Percentiles rank a stretch among this genome's conserved stretches.
phyloP scores from a whole-genome alignment of 2,797 vertebrate species.

The Cuculus canorus region DNA sequence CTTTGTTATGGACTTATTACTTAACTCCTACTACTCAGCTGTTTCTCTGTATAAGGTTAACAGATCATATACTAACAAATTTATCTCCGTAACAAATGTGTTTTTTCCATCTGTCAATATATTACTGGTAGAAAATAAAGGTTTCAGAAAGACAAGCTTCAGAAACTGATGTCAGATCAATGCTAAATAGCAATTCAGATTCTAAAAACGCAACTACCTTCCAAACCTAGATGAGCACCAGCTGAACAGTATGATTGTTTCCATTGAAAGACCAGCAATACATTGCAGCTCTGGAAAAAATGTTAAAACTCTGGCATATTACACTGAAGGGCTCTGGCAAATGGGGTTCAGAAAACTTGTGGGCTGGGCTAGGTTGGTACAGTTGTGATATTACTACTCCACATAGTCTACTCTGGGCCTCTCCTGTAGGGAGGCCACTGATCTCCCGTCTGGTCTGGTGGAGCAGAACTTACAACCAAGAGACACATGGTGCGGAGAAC shows the following conservation, averaged over 20 bases:
- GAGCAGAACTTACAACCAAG: not conserved
- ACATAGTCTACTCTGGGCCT: not conserved
- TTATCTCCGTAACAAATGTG: not conserved
- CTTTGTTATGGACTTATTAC: not conserved
- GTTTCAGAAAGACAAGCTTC: not conserved
- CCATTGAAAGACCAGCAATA: not conserved
- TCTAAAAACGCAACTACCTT: not conserved
- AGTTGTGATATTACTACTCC: not conserved
- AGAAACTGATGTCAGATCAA: not conserved
- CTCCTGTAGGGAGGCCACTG: not conserved
- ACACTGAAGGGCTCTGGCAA: not conserved
- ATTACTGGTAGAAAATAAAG: not conserved
- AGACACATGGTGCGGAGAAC: not conserved
- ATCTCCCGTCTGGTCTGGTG: not conserved
- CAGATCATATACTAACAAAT: not conserved
- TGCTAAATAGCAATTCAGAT: not conserved
- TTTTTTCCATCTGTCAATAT: not conserved
- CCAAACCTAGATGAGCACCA: not conserved
- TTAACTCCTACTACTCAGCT: constrained; percentile 38
- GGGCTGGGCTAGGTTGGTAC: not conserved
- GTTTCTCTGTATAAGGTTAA: not conserved
- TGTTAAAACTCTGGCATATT: not conserved
- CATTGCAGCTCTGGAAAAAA: not conserved
- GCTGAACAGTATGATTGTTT: not conserved
- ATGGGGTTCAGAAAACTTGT: rapidly evolving